Conservation (phyloP, 2,888 invertebrate genomes). For the Ligdia adustata region DNA sequence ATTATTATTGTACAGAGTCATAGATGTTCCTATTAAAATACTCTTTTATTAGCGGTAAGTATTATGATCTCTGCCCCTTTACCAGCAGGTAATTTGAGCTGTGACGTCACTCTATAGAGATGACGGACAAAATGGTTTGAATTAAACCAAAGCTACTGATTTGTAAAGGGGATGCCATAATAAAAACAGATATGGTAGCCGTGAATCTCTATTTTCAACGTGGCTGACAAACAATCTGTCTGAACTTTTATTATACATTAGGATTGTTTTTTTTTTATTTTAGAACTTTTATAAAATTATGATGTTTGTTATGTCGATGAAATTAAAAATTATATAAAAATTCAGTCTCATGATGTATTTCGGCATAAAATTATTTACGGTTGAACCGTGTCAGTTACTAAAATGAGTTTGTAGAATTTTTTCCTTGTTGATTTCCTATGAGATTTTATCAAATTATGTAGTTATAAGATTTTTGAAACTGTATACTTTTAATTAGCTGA, state of each 20-base stretch:
- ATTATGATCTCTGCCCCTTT: conserved; percentile 37
- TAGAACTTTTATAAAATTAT: no score
- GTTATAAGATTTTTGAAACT: conserved; percentile 52
- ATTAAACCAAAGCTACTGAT: conserved; percentile 22
- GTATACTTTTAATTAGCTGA: conserved; percentile 67
- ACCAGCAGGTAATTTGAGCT: conserved; percentile 37
- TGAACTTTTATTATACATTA: no score
- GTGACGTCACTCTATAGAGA: conserved; percentile 15
- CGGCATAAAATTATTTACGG: conserved; percentile 18
- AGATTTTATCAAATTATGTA: conserved; percentile 53
- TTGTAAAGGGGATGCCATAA: conserved; percentile 36
- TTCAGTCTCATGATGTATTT: conserved; percentile 18
- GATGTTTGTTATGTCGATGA: no score
- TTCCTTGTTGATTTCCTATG: conserved; percentile 56
- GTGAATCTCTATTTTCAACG: neutral
- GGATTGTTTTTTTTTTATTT: no score
- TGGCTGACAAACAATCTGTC: no score
- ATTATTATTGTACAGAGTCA: conserved; percentile 11
- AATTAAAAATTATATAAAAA: no score
- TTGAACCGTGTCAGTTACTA: conserved; percentile 26
- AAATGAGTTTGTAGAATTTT: conserved; percentile 43
- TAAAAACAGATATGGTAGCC: conserved; percentile 21
- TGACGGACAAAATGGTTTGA: conserved; percentile 27
- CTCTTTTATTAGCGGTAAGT: conserved; percentile 33
- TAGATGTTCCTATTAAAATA: conserved; percentile 19